phyloP scores from a whole-genome alignment of 2,797 vertebrate genomes.

The Poeciliopsis turneri region DNA sequence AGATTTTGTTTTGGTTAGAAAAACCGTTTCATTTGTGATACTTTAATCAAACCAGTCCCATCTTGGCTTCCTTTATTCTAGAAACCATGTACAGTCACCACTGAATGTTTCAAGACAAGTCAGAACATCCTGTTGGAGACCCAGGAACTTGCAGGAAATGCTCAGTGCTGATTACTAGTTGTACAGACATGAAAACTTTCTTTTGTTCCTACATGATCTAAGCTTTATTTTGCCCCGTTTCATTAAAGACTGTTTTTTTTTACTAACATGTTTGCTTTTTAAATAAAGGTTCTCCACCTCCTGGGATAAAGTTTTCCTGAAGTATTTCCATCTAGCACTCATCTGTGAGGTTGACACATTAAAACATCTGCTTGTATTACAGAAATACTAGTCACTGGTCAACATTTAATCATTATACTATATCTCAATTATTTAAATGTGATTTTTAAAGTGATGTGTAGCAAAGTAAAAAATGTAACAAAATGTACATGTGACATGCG shows the following conservation, averaged over 20 bases:
- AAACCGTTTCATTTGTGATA: not conserved
- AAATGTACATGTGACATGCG: too few relatives aligned
- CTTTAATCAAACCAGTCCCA: not conserved
- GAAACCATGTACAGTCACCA: slow-evolving; percentile 63
- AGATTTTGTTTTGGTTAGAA: slow-evolving; percentile 17
- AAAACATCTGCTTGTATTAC: not conserved
- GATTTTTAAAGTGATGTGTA: too few relatives aligned
- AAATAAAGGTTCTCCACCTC: slow-evolving; percentile 16
- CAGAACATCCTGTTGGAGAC: slow-evolving; percentile 40
- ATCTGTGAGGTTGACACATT: slow-evolving; percentile 29
- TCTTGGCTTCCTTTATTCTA: slow-evolving; percentile 38
- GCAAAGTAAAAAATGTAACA: too few relatives aligned
- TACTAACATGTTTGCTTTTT: not conserved
- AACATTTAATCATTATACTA: not conserved
- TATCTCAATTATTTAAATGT: not conserved
- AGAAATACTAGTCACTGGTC: not conserved
- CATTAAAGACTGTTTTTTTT: slow-evolving; percentile 61
- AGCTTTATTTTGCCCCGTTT: slow-evolving; percentile 53
- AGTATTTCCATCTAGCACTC: slow-evolving; percentile 55
- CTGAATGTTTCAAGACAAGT: slow-evolving; percentile 42
- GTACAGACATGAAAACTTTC: slow-evolving; percentile 35
- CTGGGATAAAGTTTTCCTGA: slow-evolving; percentile 52
- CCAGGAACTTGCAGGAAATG: slow-evolving; percentile 48
- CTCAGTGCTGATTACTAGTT: slow-evolving; percentile 31
- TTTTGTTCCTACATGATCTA: slow-evolving; percentile 17